phyloP scores from a whole-genome alignment of 2,888 invertebrate genomes.

The Lysandra bellargus region DNA sequence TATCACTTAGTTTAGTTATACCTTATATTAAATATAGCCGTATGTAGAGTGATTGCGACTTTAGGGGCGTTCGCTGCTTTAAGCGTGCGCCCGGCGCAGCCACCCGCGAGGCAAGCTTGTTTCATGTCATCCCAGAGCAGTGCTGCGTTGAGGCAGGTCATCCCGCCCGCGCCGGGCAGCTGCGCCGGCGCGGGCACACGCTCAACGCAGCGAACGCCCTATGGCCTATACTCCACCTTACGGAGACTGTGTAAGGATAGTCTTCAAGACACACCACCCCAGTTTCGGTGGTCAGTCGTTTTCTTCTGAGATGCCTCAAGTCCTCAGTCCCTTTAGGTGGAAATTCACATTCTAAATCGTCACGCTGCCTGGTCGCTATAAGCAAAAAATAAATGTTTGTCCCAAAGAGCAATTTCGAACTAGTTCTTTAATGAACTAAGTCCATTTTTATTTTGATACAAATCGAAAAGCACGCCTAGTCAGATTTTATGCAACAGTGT shows the following conservation, averaged over 20 bases:
- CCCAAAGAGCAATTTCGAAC: not conserved
- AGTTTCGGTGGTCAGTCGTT: conserved; percentile 66
- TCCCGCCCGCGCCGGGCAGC: too few relatives aligned
- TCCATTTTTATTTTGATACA: not conserved
- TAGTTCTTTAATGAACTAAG: not conserved
- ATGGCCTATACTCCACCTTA: conserved; percentile 52
- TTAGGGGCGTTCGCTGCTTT: too few relatives aligned
- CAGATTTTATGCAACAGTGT: too few relatives aligned
- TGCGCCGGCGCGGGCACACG: too few relatives aligned
- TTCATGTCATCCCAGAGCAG: too few relatives aligned
- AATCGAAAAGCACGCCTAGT: too few relatives aligned
- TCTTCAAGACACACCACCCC: conserved; percentile 73
- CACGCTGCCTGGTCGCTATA: not conserved
- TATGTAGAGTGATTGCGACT: not conserved
- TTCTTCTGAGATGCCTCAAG: conserved; percentile 63
- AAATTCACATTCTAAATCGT: conserved; percentile 71
- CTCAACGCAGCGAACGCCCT: too few relatives aligned
- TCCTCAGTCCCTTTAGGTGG: conserved; percentile 71
- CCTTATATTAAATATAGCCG: too few relatives aligned
- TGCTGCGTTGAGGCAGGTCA: too few relatives aligned
- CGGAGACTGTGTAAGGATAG: conserved; percentile 71
- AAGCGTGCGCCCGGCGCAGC: too few relatives aligned
- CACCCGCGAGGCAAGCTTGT: too few relatives aligned
- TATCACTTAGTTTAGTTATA: too few relatives aligned
- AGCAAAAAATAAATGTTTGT: not conserved